phyloP scores from a whole-genome alignment of 2,888 invertebrate species.

The Phaedon cochleariae region DNA sequence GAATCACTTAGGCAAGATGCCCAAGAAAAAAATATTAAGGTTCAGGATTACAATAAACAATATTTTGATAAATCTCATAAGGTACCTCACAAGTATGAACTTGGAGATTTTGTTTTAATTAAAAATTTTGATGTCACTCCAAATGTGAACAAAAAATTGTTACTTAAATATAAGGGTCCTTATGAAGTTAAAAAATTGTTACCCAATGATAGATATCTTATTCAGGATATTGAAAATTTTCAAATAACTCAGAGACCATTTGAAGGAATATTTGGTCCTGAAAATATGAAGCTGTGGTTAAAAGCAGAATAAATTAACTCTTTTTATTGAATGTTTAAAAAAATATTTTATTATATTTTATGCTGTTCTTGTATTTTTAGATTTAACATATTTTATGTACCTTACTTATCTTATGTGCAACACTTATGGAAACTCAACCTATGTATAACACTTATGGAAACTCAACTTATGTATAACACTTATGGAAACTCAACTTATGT shows the following conservation, averaged over 20 bases:
- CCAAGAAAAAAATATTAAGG: slow-evolving; percentile 28
- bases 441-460: too few relatives aligned
- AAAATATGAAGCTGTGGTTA: slow-evolving; percentile 29
- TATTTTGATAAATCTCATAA: slow-evolving; percentile 33
- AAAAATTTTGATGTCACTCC: slow-evolving; percentile 36
- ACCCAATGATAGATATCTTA: slow-evolving; percentile 42
- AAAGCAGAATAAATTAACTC: too few relatives aligned
- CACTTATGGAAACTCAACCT: too few relatives aligned
- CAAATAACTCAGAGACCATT: slow-evolving; percentile 36
- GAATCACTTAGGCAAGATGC: slow-evolving; percentile 17
- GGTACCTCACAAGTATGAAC: slow-evolving; percentile 21
- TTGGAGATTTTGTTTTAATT: slow-evolving; percentile 40
- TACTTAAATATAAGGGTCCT: slow-evolving; percentile 42
- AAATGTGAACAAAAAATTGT: slow-evolving; percentile 39
- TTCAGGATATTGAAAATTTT: slow-evolving; percentile 35
- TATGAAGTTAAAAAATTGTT: slow-evolving; percentile 40
- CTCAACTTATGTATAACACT: too few relatives aligned
- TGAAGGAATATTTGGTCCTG: slow-evolving; percentile 29
- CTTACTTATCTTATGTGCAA: too few relatives aligned
- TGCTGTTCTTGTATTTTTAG: too few relatives aligned
- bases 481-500: too few relatives aligned
- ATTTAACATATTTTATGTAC: too few relatives aligned
- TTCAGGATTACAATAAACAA: slow-evolving; percentile 27
- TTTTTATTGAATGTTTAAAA: too few relatives aligned
- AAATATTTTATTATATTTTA: too few relatives aligned